phyloP scores from a whole-genome alignment of 1,140 invertebrate genomes.

The Bombus huntii region DNA sequence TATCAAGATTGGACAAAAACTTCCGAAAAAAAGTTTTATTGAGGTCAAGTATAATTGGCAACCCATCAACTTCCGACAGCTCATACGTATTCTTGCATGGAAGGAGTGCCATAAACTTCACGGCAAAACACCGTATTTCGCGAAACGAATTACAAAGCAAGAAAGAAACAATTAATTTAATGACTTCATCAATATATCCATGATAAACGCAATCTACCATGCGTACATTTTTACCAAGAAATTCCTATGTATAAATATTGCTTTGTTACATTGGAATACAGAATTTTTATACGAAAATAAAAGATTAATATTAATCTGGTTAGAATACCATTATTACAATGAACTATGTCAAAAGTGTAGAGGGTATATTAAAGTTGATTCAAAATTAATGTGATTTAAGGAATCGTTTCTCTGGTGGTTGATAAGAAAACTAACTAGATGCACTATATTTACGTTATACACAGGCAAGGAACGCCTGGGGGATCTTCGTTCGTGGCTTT shows the following conservation, averaged over 20 bases:
- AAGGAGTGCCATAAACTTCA: neutral
- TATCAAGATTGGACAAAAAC: neutral
- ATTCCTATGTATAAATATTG: neutral
- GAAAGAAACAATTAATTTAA: neutral
- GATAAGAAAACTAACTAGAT: constrained; percentile 33
- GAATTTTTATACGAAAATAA: neutral
- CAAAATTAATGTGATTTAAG: neutral
- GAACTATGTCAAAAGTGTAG: neutral
- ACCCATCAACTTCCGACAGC: neutral
- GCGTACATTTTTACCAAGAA: neutral
- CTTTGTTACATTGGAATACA: too few species aligned
- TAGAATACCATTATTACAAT: neutral
- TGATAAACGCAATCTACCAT: too few species aligned
- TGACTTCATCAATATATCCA: neutral
- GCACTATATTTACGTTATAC: neutral
- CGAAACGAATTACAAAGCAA: neutral
- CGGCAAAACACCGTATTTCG: neutral
- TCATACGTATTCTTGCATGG: neutral
- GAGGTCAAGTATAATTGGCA: constrained; percentile 29
- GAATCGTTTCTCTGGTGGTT: neutral
- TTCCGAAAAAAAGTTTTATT: constrained; percentile 3
- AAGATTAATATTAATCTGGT: neutral
- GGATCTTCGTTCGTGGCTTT: constrained; percentile 39
- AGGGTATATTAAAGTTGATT: neutral
- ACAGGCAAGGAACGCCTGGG: constrained; percentile 3